A percentile compares a stretch with the other conserved stretches of the same genome.
Evolutionary conservation across 2,888 invertebrate species (phyloP).

Genomic region (Microplitis deprimator): DNA sequence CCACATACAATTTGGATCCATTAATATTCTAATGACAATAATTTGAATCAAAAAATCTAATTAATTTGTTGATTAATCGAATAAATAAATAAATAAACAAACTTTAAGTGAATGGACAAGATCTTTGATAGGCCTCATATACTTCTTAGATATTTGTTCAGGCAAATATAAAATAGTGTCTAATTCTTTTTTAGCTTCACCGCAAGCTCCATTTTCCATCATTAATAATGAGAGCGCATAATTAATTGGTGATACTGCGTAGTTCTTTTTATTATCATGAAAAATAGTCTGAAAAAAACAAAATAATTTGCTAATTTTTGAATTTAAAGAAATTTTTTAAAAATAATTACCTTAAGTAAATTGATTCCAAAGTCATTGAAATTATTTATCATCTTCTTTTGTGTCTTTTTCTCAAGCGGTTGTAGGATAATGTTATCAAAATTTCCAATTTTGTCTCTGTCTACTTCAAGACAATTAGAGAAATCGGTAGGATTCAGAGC

Average conservation of each 20-base stretch:
- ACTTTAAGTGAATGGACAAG: not conserved
- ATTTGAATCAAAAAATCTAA: not conserved
- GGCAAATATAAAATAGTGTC: not conserved
- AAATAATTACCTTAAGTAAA: not conserved
- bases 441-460: not conserved
- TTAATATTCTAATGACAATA: not conserved
- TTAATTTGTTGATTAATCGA: not conserved
- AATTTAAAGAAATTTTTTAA: not conserved
- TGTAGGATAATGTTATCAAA: not conserved
- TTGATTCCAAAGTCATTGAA: not conserved
- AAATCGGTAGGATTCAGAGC: not conserved
- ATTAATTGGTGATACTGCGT: not conserved
- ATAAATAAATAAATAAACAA: not conserved
- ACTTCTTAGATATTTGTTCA: not conserved
- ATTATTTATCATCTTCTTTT: not conserved
- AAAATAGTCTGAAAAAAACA: not conserved
- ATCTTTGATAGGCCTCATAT: not conserved
- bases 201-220: not conserved
- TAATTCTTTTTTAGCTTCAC: not conserved
- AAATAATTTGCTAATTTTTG: not conserved
- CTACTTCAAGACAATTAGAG: not conserved
- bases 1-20: not conserved
- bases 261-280: not conserved
- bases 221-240: not conserved
- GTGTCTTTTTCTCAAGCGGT: not conserved